Percentiles rank a stretch among this genome's conserved stretches.
phyloP scores from a whole-genome alignment of 2,113 vertebrate species.

The Oxygymnocypris stewartii region DNA sequence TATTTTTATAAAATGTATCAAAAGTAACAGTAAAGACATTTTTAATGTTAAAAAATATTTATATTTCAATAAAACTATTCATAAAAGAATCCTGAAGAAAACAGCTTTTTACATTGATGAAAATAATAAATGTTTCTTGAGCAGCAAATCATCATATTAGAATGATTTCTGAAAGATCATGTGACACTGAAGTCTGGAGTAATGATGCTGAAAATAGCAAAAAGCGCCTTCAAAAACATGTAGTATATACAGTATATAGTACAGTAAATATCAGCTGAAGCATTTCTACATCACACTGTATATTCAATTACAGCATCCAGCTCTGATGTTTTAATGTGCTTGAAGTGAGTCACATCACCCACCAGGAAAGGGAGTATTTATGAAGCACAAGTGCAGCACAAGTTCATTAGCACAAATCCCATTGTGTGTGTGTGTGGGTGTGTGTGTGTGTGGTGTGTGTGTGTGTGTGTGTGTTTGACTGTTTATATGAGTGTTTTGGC shows the following conservation, averaged over 20 bases:
- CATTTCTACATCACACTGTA: neutral
- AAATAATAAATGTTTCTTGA: neutral
- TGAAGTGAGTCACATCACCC: neutral
- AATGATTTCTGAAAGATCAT: neutral
- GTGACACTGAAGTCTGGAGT: neutral
- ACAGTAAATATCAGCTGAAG: neutral
- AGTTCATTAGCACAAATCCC: constrained; percentile 42
- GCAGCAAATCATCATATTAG: neutral
- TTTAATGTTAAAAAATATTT: no score
- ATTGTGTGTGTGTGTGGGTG: neutral
- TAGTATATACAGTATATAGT: neutral
- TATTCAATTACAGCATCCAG: neutral
- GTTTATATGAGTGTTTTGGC: constrained; percentile 39
- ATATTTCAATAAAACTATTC: no score
- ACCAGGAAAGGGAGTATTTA: neutral
- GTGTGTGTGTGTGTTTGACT: constrained; percentile 23
- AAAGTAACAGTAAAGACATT: neutral
- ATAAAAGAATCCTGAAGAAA: no score
- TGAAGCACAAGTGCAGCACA: constrained; percentile 19
- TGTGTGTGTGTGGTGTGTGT: no score
- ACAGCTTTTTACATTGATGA: no score
- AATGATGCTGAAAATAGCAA: no score
- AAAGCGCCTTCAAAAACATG: neutral
- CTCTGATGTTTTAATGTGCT: neutral
- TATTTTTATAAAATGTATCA: neutral